phyloP scores from a whole-genome alignment of 92 coral and sea anemone genomes.

The Diadumene lineata region DNA sequence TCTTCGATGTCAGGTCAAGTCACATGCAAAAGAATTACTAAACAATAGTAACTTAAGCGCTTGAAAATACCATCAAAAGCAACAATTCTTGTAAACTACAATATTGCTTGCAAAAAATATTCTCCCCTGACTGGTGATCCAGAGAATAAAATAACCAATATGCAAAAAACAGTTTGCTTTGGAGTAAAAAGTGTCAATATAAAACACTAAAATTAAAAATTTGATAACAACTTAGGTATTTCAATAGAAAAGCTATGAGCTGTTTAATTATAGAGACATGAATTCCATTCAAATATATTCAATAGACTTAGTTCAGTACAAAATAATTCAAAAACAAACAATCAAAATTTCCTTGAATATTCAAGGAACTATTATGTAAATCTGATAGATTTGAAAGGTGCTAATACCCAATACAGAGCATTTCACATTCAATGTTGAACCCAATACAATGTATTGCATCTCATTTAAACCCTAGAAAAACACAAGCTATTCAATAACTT shows the following conservation, averaged over 20 bases:
- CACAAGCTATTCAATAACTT: neutral
- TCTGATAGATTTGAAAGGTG: neutral
- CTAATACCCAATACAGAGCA: neutral
- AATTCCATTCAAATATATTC: too few relatives aligned
- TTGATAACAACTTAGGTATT: neutral
- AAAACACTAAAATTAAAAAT: neutral
- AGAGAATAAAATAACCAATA: too few relatives aligned
- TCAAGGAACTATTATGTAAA: neutral
- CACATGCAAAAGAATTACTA: slow-evolving; percentile 27
- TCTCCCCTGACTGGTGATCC: too few relatives aligned
- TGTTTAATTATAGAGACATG: neutral
- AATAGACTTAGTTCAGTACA: neutral
- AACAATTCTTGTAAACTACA: slow-evolving; percentile 10
- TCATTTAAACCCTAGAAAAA: neutral
- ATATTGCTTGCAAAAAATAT: neutral
- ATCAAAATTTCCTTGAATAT: neutral
- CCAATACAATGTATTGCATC: slow-evolving; percentile 4
- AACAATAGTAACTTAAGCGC: slow-evolving; percentile 34
- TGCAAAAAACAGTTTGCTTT: neutral
- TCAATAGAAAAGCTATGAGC: neutral
- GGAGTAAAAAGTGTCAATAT: neutral
- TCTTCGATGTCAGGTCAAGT: slow-evolving; percentile 26
- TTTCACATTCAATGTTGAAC: neutral
- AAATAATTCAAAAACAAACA: neutral
- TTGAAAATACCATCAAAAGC: slow-evolving; percentile 21